Conservation (phyloP, 2,888 invertebrate species). For the Platypus cylindrus region DNA sequence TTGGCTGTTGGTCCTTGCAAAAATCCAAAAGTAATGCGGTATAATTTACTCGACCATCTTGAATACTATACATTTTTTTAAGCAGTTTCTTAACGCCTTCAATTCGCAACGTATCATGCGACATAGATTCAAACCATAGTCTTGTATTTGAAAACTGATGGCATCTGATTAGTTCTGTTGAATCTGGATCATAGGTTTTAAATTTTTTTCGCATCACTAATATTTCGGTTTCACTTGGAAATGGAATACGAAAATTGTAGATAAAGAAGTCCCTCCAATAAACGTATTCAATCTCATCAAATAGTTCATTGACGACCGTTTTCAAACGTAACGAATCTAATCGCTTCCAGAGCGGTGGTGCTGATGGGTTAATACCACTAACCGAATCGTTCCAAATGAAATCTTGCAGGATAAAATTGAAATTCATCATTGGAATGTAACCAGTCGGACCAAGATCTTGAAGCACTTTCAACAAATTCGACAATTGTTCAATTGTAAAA, state of each 20-base stretch:
- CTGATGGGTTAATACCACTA: slow-evolving; percentile 24
- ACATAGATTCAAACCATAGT: slow-evolving; percentile 28
- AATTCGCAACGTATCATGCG: slow-evolving; percentile 13
- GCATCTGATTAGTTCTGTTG: slow-evolving; percentile 28
- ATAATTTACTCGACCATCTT: slow-evolving; percentile 43
- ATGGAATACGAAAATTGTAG: slow-evolving; percentile 42
- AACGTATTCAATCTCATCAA: slow-evolving; percentile 42
- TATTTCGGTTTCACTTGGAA: slow-evolving; percentile 43
- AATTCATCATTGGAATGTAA: slow-evolving; percentile 29
- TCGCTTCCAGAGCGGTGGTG: slow-evolving; percentile 32
- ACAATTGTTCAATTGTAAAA: slow-evolving; percentile 29
- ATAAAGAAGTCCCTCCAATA: slow-evolving; percentile 58
- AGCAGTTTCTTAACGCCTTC: slow-evolving; percentile 41
- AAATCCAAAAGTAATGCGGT: slow-evolving; percentile 49
- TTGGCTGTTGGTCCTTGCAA: slow-evolving; percentile 44
- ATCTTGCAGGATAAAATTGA: slow-evolving; percentile 36
- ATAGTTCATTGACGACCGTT: slow-evolving; percentile 34
- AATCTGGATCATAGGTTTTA: slow-evolving; percentile 36
- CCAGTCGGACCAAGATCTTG: slow-evolving; percentile 32
- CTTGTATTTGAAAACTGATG: slow-evolving; percentile 29
- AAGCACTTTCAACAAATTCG: slow-evolving; percentile 27
- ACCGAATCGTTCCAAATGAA: slow-evolving; percentile 28
- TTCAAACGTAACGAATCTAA: slow-evolving; percentile 25
- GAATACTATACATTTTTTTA: slow-evolving; percentile 42
- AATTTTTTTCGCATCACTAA: slow-evolving; percentile 39